phyloP scores from a whole-genome alignment of 1,140 invertebrate genomes.

The Drosophila nigromelanica region DNA sequence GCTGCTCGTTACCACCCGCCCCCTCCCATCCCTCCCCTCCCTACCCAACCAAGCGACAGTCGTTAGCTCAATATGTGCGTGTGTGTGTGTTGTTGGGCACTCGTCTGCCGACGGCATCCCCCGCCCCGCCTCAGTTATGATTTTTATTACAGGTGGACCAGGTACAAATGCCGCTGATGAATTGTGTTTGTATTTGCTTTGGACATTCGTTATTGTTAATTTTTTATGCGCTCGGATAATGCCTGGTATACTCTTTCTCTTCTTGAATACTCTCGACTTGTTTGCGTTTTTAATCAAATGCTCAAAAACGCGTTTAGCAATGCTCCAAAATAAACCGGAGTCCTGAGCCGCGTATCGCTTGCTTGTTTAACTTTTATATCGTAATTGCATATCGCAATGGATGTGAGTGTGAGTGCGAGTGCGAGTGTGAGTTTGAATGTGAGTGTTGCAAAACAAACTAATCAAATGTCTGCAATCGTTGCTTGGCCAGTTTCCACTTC shows the following conservation, averaged over 20 bases:
- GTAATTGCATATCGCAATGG: slow-evolving; percentile 73
- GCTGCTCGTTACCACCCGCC: not conserved
- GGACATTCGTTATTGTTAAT: slow-evolving; percentile 66
- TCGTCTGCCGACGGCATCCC: slow-evolving; percentile 2
- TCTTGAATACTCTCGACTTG: slow-evolving; percentile 10
- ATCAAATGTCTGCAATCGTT: slow-evolving; percentile 76
- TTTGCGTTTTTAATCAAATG: slow-evolving; percentile 82
- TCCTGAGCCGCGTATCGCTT: slow-evolving; percentile 36
- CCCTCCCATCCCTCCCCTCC: not conserved
- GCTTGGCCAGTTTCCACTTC: slow-evolving; percentile 49
- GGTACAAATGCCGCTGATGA: slow-evolving; percentile 54
- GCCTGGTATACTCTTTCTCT: not conserved
- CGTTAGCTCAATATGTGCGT: slow-evolving; percentile 82
- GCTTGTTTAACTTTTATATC: slow-evolving; percentile 80
- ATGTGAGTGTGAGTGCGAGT: not conserved
- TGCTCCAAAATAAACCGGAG: slow-evolving; percentile 7
- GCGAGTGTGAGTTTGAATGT: slow-evolving; percentile 5
- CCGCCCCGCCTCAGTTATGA: slow-evolving; percentile 58
- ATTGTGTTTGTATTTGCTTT: slow-evolving; percentile 68
- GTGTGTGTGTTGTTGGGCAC: slow-evolving; percentile 9
- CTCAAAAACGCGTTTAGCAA: slow-evolving; percentile 46
- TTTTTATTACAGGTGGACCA: slow-evolving; percentile 76
- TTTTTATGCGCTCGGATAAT: slow-evolving; percentile 66
- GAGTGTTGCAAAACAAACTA: slow-evolving; percentile 66
- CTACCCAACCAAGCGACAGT: slow-evolving; percentile 5